A percentile compares a stretch with the other conserved stretches of the same genome.
These are phyloP conservation scores for Branchinecta sandiegonensis DNA, from an alignment of 2,888 invertebrate species.

Conservation along the genomic window DNA sequence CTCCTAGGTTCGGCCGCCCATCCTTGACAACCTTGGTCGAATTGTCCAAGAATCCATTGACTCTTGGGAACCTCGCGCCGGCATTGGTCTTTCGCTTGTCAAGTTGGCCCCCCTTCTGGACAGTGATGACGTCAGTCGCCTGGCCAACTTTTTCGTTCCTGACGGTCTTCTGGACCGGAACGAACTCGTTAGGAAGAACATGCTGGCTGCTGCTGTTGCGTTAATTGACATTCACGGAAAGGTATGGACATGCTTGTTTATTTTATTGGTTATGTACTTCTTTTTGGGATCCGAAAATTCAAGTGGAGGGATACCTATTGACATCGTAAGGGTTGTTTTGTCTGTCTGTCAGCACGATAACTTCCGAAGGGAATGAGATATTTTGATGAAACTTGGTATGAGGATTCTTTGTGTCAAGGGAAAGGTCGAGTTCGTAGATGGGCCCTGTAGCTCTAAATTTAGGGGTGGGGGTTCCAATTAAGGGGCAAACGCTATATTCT, in stretches of 20 bases:
- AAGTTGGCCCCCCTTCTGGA: slow-evolving; percentile 60
- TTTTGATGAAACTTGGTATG: too few species aligned
- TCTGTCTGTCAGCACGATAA: too few species aligned
- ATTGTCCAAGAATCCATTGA: slow-evolving; percentile 70
- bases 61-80: slow-evolving; percentile 76
- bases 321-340: too few species aligned
- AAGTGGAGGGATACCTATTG: too few species aligned
- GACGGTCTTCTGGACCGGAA: slow-evolving; percentile 73
- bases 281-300: too few species aligned
- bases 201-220: slow-evolving; percentile 84
- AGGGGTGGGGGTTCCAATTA: too few species aligned
- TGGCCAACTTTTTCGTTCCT: slow-evolving; percentile 69
- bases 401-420: too few species aligned
- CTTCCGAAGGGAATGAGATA: too few species aligned
- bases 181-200: slow-evolving; percentile 57
- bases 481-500: too few species aligned
- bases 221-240: slow-evolving; percentile 86
- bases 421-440: too few species aligned
- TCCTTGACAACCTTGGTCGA: slow-evolving; percentile 80
- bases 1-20: slow-evolving; percentile 58
- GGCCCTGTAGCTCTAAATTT: too few species aligned
- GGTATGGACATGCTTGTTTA: slow-evolving; percentile 35
- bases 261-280: not conserved
- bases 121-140: slow-evolving; percentile 49
- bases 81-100: slow-evolving; percentile 65